phyloP scores from a whole-genome alignment of 1,140 invertebrate species.

The Hylaeus volcanicus region DNA sequence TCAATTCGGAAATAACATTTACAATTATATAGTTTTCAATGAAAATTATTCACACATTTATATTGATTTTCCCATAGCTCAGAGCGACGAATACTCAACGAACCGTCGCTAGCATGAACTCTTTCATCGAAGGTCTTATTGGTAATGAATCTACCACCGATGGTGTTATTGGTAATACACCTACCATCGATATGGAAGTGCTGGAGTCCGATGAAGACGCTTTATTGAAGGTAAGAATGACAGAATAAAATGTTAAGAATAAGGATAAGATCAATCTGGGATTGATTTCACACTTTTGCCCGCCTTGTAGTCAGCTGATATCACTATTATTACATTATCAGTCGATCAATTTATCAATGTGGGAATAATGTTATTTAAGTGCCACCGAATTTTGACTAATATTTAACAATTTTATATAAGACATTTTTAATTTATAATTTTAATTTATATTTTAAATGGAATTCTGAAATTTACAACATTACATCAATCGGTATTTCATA shows the following conservation, averaged over 20 bases:
- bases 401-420: not conserved
- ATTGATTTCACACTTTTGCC: too few relatives aligned
- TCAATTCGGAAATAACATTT: not conserved
- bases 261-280: too few relatives aligned
- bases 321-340: too few relatives aligned
- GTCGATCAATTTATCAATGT: too few relatives aligned
- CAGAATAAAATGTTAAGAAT: too few relatives aligned
- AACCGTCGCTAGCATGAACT: conserved; percentile 64
- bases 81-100: conserved; percentile 32
- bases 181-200: conserved; percentile 42
- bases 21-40: not conserved
- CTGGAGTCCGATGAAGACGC: conserved; percentile 59
- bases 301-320: too few relatives aligned
- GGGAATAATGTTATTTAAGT: too few relatives aligned
- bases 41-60: too few relatives aligned
- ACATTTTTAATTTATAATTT: too few relatives aligned
- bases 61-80: conserved; percentile 17
- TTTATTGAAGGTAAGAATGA: conserved; percentile 56
- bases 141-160: conserved; percentile 50
- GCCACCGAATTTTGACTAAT: not conserved
- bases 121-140: conserved; percentile 75
- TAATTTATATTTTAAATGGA: not conserved
- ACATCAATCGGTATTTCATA: too few relatives aligned
- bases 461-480: too few relatives aligned
- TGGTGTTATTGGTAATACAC: conserved; percentile 69